Evolutionary conservation across 2,888 invertebrate genomes (phyloP), one percentile per base, ranked within the genome.

Genomic region (Meghimatium bilineatum): DNA sequence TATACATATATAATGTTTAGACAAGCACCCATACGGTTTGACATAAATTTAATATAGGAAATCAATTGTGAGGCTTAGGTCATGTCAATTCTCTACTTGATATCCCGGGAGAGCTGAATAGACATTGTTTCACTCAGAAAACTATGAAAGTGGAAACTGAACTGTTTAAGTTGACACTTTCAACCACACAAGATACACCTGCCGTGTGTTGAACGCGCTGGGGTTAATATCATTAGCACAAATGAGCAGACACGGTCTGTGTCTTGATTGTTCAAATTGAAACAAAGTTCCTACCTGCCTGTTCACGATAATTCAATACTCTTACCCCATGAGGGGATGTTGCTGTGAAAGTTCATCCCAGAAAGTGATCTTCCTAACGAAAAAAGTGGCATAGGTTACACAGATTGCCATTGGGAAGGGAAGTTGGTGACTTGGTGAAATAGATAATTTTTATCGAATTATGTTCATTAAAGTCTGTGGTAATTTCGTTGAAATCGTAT

Each of bases 171-270:
- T 80, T 36, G 12, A 69, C 63, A 63, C 74, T 74, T 81, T 63
- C 56, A 72, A 63, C 63, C 38, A 44, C 14, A 71, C n/a, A 74
- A 44, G 36, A 38, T 23, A 12, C 76, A 77, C 76, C 82, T 69
- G 56, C n/a, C 34, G 77, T 76, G 77, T 34, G 56, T 69, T 29
- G 20, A 49, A 6, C 34, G 76, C 10, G 44, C 49, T 29, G 75
- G 69, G 82, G 76, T 63, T 82, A 82, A 82, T 82, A 66, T 82
- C 71, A 82, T 82, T 82, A 77, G 56, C 14, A 76, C 69, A 76
- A 82, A 82, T 82, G 82, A 82, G 56, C 69, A 82, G 77, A 82
- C n/a, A 44, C 38, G 69, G 67, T 66, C 74, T n/a, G 69, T 5
- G 56, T 36, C 67, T 38, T 60, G 76, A 76, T 67, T 69, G 77